phyloP scores from a whole-genome alignment of 2,888 invertebrate genomes.

The Sphaeridia pumilis region DNA sequence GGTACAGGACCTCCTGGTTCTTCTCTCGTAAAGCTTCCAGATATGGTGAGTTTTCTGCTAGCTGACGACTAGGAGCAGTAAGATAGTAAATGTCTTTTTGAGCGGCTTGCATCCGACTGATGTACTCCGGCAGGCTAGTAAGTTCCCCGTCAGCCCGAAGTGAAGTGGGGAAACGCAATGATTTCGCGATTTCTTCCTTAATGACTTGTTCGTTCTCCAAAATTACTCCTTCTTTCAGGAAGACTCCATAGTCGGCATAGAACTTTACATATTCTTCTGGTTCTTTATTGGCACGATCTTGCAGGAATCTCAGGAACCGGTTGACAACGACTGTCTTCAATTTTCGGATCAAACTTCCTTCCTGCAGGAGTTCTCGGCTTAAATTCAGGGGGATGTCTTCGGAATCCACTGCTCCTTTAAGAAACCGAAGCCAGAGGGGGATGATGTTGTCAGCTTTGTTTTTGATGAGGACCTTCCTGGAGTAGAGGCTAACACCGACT shows the following conservation, averaged over 20 bases:
- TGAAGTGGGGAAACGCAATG: constrained; percentile 86
- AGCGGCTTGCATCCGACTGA: constrained; percentile 58
- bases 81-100: constrained; percentile 83
- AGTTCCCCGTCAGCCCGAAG: constrained; percentile 55
- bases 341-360: constrained; percentile 81
- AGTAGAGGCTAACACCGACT: constrained; percentile 78
- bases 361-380: constrained; percentile 88
- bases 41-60: constrained; percentile 91
- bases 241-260: constrained; percentile 82
- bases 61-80: constrained; percentile 80
- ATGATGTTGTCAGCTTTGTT: constrained; percentile 78
- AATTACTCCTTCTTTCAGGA: constrained; percentile 90
- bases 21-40: constrained; percentile 80
- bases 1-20: constrained; percentile 83
- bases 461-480: constrained; percentile 84
- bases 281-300: constrained; percentile 74
- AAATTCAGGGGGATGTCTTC: constrained; percentile 97
- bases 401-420: constrained; percentile 94
- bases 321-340: constrained; percentile 71
- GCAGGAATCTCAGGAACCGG: constrained; percentile 68
- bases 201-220: constrained; percentile 65
- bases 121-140: constrained; percentile 71
- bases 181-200: constrained; percentile 83
- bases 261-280: constrained; percentile 68
- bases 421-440: constrained; percentile 88